Percentiles rank a stretch among this genome's conserved stretches.
Conservation (phyloP, 2,797 vertebrate species). For the Danio tinwini region DNA sequence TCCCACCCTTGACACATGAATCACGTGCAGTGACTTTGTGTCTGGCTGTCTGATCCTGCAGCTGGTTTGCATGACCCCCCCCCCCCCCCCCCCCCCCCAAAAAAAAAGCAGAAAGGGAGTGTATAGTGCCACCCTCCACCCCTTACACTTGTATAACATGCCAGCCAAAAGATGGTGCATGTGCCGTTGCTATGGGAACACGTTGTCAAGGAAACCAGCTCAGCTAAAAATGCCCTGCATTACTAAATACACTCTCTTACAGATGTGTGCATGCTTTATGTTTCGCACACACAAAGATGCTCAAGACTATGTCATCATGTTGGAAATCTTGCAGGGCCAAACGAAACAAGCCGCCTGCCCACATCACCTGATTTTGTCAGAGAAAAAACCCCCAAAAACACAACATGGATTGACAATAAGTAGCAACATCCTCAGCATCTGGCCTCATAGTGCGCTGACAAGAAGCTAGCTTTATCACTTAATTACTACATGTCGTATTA, state of each 20-base stretch:
- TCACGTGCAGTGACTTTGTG: conserved; percentile 36
- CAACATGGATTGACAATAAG: not conserved
- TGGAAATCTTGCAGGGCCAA: not conserved
- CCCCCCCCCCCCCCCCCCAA: conserved; percentile 54
- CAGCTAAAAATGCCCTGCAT: conserved; percentile 33
- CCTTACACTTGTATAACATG: conserved; percentile 28
- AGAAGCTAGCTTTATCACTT: conserved; percentile 21
- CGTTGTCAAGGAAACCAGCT: conserved; percentile 50
- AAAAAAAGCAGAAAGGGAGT: conserved; percentile 53
- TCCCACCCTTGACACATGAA: conserved; percentile 3
- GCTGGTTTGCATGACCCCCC: conserved; percentile 41
- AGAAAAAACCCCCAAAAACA: not conserved
- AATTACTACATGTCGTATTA: conserved; percentile 27
- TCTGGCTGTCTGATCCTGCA: conserved; percentile 45
- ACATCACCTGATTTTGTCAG: conserved; percentile 1
- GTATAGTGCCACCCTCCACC: conserved; percentile 2
- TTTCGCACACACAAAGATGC: conserved; percentile 16
- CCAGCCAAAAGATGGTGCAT: conserved; percentile 27
- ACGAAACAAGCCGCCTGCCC: not conserved
- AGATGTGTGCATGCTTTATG: conserved; percentile 1
- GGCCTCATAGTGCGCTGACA: conserved; percentile 26
- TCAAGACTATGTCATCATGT: not conserved
- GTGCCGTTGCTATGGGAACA: conserved; percentile 60
- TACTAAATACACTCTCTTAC: conserved; percentile 42
- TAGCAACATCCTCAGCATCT: conserved; percentile 21